These are phyloP conservation scores for Lytechinus variegatus DNA, from an alignment of 35 echinoderm and acorn worm genomes.

Conservation along the genomic window DNA sequence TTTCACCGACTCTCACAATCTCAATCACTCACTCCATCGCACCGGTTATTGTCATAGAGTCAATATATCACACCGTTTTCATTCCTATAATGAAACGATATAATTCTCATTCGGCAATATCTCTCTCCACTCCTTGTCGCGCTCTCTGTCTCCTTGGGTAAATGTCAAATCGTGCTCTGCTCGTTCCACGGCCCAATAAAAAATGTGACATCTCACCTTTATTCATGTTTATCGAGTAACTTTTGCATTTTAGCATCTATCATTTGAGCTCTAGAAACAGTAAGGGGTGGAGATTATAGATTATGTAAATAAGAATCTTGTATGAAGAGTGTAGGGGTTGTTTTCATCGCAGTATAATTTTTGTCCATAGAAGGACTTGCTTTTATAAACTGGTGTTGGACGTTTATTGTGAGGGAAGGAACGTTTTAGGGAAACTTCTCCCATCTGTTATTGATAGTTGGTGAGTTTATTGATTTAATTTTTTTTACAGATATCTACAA, in stretches of 20 bases:
- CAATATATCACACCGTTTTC: neutral
- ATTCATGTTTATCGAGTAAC: neutral
- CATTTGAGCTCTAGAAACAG: neutral
- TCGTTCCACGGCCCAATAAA: neutral
- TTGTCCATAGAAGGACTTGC: neutral
- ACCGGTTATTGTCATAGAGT: neutral
- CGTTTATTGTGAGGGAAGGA: neutral
- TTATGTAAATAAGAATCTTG: neutral
- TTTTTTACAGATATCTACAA: neutral
- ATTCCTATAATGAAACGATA: conserved; percentile 6
- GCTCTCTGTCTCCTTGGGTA: neutral
- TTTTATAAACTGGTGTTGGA: neutral
- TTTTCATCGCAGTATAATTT: neutral
- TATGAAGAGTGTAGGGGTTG: neutral
- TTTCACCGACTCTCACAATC: neutral
- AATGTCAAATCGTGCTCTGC: neutral
- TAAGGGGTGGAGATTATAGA: neutral
- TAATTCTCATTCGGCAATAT: conserved; percentile 3
- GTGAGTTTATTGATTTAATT: neutral
- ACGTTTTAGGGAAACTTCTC: neutral
- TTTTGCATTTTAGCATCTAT: neutral
- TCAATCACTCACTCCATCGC: neutral
- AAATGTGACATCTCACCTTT: neutral
- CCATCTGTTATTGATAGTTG: neutral
- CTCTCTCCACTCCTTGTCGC: neutral